phyloP scores from a whole-genome alignment of 1,140 invertebrate genomes.

The Eulimnadia texana region DNA sequence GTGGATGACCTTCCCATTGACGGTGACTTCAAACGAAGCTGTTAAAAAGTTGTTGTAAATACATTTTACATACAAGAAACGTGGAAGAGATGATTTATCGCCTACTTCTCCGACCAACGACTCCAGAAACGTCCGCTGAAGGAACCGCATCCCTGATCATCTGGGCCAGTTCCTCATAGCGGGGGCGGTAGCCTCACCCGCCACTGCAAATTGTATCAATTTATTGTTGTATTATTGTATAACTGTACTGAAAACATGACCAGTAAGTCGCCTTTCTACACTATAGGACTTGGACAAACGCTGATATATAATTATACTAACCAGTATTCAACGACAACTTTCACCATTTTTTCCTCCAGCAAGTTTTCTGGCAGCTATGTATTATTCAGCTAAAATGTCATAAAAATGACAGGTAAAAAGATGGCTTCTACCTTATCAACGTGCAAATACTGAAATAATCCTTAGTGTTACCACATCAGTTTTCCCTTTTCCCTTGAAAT shows the following conservation, averaged over 20 bases:
- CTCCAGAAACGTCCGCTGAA: conserved; percentile 36
- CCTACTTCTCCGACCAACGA: conserved; percentile 39
- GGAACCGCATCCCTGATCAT: conserved; percentile 37
- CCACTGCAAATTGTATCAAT: conserved; percentile 29
- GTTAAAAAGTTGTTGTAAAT: conserved; percentile 25
- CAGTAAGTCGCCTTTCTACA: too few relatives aligned
- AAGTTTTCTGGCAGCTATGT: too few relatives aligned
- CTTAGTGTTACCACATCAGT: too few relatives aligned
- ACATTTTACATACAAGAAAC: not conserved
- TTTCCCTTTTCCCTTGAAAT: too few relatives aligned
- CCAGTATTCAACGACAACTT: conserved; percentile 36
- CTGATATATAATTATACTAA: too few relatives aligned
- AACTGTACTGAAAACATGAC: conserved; percentile 7
- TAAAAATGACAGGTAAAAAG: too few relatives aligned
- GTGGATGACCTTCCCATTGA: conserved; percentile 44
- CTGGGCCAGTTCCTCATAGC: conserved; percentile 40
- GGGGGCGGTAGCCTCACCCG: conserved; percentile 43
- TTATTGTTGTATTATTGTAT: not conserved
- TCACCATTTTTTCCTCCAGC: conserved; percentile 19
- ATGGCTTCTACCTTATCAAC: too few relatives aligned
- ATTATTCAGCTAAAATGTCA: too few relatives aligned
- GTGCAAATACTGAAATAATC: too few relatives aligned
- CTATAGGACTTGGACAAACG: too few relatives aligned
- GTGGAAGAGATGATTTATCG: not conserved
- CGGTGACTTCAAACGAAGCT: conserved; percentile 48